A percentile compares a stretch with the other conserved stretches of the same genome.
phyloP scores from a whole-genome alignment of 2,113 vertebrate species.

The Melanerpes formicivorus region DNA sequence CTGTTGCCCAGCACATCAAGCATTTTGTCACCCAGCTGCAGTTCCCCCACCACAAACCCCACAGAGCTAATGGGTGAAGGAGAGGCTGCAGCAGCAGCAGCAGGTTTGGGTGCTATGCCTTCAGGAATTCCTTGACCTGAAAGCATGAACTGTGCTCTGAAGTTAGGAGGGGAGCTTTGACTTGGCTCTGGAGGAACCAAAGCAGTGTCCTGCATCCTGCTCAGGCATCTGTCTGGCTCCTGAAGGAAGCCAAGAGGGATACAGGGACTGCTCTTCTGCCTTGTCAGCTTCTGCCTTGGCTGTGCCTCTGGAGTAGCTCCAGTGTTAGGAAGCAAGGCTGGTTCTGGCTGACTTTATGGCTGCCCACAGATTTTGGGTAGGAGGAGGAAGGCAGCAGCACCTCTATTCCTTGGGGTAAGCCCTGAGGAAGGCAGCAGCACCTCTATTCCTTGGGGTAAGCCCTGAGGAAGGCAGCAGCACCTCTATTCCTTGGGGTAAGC shows the following conservation, averaged over 20 bases:
- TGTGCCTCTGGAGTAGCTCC: not conserved
- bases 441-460: no score
- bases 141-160: not conserved
- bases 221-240: not conserved
- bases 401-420: no score
- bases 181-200: not conserved
- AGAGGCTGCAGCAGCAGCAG: no score
- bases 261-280: not conserved
- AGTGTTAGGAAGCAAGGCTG: not conserved
- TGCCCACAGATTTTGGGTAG: slow-evolving; percentile 14
- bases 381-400: not conserved
- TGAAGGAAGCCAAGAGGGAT: not conserved
- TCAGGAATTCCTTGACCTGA: not conserved
- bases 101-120: not conserved
- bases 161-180: not conserved
- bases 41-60: no score
- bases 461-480: no score
- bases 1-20: no score
- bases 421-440: no score
- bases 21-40: no score
- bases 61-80: no score
- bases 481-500: no score
- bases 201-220: not conserved
- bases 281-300: not conserved
- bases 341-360: not conserved